Conservation (phyloP, 2,888 invertebrate species). For the Agrilus mali region DNA sequence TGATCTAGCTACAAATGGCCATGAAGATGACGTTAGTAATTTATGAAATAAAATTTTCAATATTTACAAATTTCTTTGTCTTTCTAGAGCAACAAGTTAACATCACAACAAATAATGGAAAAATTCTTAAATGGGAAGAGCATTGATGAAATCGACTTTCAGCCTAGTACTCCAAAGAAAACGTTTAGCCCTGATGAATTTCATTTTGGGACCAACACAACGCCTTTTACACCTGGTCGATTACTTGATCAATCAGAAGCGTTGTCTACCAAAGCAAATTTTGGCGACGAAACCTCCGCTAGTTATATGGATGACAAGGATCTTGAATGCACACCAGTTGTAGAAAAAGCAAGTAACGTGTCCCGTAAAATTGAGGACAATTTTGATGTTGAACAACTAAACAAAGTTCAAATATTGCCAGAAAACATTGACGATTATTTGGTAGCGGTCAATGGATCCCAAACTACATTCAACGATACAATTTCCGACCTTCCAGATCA, state of each 20-base stretch:
- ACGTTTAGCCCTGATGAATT: slow-evolving; percentile 35
- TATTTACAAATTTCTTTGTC: not conserved
- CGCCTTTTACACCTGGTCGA: slow-evolving; percentile 30
- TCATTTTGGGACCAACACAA: slow-evolving; percentile 49
- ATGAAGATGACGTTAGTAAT: slow-evolving; percentile 27
- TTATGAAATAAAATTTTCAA: not conserved
- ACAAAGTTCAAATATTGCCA: slow-evolving; percentile 45
- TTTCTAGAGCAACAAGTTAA: slow-evolving; percentile 21
- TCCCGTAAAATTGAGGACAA: slow-evolving; percentile 37
- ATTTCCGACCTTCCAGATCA: slow-evolving; percentile 24
- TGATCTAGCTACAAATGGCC: slow-evolving; percentile 44
- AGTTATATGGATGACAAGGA: slow-evolving; percentile 22
- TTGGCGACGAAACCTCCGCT: slow-evolving; percentile 36
- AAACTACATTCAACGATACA: slow-evolving; percentile 14
- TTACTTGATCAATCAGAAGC: slow-evolving; percentile 36
- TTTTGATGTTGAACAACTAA: slow-evolving; percentile 40
- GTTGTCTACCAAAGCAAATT: slow-evolving; percentile 39
- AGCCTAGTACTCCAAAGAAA: slow-evolving; percentile 19
- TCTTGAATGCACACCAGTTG: slow-evolving; percentile 7
- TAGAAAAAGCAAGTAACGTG: slow-evolving; percentile 2
- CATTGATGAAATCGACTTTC: slow-evolving; percentile 32
- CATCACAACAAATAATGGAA: slow-evolving; percentile 30
- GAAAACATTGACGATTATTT: slow-evolving; percentile 30
- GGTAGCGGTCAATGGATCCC: slow-evolving; percentile 18
- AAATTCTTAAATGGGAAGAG: slow-evolving; percentile 33